These are phyloP conservation scores for Pedetes capensis DNA, from an alignment of 2,113 vertebrate genomes.

Conservation along the genomic window DNA sequence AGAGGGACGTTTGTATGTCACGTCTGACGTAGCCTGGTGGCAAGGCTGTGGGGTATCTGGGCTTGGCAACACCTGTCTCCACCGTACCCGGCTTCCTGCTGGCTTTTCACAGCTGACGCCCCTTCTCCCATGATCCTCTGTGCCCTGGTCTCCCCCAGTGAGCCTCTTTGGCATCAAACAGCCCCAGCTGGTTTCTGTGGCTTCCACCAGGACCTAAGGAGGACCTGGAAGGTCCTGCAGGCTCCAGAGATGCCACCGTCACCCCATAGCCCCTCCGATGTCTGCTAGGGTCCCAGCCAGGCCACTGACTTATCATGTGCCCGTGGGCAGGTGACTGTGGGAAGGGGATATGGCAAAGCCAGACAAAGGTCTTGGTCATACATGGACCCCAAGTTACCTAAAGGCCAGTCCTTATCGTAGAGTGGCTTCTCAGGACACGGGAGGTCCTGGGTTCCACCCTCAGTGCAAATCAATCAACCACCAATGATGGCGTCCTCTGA, in stretches of 20 bases:
- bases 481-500: not conserved
- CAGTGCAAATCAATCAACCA: not conserved
- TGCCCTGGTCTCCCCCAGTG: not conserved
- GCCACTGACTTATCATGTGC: not conserved
- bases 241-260: rapidly evolving
- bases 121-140: not conserved
- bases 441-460: no score
- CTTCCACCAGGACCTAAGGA: not conserved
- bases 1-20: not conserved
- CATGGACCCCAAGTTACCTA: not conserved
- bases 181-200: not conserved
- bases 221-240: not conserved
- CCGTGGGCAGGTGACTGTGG: rapidly evolving
- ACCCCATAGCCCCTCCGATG: rapidly evolving
- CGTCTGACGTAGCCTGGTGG: not conserved
- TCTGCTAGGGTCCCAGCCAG: not conserved
- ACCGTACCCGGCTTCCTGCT: not conserved
- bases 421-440: not conserved
- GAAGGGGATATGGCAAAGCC: not conserved
- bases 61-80: rapidly evolving
- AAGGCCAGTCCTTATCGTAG: not conserved
- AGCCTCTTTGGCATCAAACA: not conserved
- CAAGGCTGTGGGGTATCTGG: not conserved
- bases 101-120: not conserved
- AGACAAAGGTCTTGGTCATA: not conserved